Evolutionary conservation across 2,797 vertebrate species (phyloP).

Genomic region (Gambusia yucatana): DNA sequence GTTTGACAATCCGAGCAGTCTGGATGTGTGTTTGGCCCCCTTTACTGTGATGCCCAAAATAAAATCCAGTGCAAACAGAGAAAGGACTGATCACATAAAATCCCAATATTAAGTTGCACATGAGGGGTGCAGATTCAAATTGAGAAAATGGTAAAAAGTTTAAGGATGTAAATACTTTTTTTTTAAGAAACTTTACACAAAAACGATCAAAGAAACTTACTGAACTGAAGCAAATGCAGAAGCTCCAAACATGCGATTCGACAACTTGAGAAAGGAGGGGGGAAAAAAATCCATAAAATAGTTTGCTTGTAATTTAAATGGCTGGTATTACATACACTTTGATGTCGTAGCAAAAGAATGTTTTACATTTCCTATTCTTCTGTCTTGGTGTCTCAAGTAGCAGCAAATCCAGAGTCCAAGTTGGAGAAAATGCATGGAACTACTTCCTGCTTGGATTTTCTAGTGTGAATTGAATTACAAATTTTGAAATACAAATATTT

Average conservation of each 20-base stretch:
- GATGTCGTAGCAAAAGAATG: neutral
- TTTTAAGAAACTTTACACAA: neutral
- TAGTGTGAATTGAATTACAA: neutral
- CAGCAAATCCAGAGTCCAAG: neutral
- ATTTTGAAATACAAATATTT: neutral
- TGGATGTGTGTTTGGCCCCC: neutral
- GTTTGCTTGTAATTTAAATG: neutral
- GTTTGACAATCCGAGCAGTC: neutral
- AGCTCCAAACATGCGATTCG: neutral
- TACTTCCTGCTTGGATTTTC: neutral
- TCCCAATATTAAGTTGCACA: neutral
- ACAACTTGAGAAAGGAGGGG: neutral
- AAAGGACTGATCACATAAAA: neutral
- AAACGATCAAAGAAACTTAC: neutral
- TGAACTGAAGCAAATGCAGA: neutral
- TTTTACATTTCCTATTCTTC: neutral
- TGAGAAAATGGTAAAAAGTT: neutral
- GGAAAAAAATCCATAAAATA: neutral
- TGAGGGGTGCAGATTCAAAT: neutral
- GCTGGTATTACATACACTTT: neutral
- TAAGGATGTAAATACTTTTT: neutral
- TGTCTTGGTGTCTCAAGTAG: neutral
- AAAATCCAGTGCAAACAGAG: neutral
- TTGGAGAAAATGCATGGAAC: no score
- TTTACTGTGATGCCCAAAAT: neutral